Base-by-base conservation (phyloP, 2,797 vertebrate species). In the Malacoctenus gilli region DNA sequence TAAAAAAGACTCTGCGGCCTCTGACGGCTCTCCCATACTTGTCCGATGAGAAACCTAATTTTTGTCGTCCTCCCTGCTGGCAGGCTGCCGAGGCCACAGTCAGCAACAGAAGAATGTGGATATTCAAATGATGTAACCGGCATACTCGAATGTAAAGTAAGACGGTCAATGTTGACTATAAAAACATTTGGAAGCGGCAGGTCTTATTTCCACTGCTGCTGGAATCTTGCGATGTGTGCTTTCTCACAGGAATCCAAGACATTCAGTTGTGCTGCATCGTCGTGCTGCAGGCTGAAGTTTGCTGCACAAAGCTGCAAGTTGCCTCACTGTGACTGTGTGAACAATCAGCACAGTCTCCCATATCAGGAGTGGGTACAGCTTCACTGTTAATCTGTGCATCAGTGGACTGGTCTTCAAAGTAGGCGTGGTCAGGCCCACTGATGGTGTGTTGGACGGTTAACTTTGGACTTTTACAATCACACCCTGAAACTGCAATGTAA, bases 41-140 rank as follows among this genome's bases (percentile, higher is more conserved):
- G 40, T 37, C 9, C 22, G 36, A 57, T 52, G 57, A 60, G 50
- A 66, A 63, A 40, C 59, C 34, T 32, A 6, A 20, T 54, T 53
- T 39, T 40, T 40, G 18, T 16, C 18, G 32, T 53, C 37, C 37
- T 52, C 23, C 41, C 15, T 39, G 22, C 23, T 55, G 48, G 36
- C 55, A 59, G 31, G 28, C 7, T 8, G 30, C 40, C 14, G 0
- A 53, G 50, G 30, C 64, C 31, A 60, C 49, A 41, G 20, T 15
- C 25, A 42, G 4, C 21, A 20, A 67, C 15, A 32, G 46, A 49
- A 31, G 58, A 67, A 60, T 63, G 54, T 60, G 51, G 23, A 53
- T 38, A 38, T 50, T 48, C 21, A 37, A 55, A 59, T 68, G 41
- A 66, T 68, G 51, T 66, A 53, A 59, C 18, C 63, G 46, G 56